These are phyloP conservation scores for Theonella swinhoei DNA, from an alignment of 37 sponge, comb jelly and placozoan genomes.

Conservation along the genomic window DNA sequence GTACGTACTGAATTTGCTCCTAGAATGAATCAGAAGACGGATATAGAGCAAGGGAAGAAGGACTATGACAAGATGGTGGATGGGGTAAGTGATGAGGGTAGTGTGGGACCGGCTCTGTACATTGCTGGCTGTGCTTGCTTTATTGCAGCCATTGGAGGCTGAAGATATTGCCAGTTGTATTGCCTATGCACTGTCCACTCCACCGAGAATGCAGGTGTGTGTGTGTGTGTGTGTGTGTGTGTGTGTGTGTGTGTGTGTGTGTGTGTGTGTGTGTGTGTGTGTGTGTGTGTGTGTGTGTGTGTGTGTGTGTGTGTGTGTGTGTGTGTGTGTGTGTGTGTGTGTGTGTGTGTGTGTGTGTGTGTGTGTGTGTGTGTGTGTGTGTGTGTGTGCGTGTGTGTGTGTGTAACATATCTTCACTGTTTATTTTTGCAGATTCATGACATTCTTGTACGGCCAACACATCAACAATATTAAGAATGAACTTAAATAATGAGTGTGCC, in stretches of 20 bases:
- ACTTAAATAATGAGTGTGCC: no score
- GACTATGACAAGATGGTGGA: slow-evolving; percentile 27
- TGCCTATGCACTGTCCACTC: slow-evolving; percentile 67
- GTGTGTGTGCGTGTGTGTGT: no score
- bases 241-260: not conserved
- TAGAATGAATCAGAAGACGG: slow-evolving; percentile 13
- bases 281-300: no score
- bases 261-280: not conserved
- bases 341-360: not conserved
- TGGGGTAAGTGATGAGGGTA: not conserved
- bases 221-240: not conserved
- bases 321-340: not conserved
- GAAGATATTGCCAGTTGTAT: slow-evolving; percentile 71
- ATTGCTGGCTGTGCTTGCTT: no score
- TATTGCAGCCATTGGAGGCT: slow-evolving; percentile 60
- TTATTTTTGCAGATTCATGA: slow-evolving; percentile 26
- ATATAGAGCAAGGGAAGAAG: slow-evolving; percentile 43
- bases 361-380: no score
- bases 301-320: no score
- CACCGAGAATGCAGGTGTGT: slow-evolving; percentile 66
- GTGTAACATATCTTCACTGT: not conserved
- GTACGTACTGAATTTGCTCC: slow-evolving; percentile 74
- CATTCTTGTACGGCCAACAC: slow-evolving; percentile 17
- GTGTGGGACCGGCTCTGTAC: no score
- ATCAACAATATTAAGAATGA: slow-evolving; percentile 1